A percentile compares a stretch with the other conserved stretches of the same genome.
phyloP scores from a whole-genome alignment of 2,113 vertebrate genomes.

The Sebastes fasciatus region DNA sequence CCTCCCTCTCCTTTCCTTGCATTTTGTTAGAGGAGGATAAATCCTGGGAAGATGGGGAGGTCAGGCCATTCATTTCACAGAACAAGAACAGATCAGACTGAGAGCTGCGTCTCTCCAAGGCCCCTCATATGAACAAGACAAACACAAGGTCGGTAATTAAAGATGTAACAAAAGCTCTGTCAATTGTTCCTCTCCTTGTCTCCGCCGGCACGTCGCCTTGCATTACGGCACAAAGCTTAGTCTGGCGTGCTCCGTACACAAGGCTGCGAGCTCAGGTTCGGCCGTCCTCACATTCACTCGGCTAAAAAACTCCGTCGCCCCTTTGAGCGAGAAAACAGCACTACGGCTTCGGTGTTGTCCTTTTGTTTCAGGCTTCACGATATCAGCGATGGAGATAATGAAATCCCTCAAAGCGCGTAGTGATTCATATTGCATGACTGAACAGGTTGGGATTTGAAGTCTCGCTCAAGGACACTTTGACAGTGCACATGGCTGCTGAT shows the following conservation, averaged over 20 bases:
- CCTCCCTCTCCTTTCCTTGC: background rate
- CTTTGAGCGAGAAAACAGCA: background rate
- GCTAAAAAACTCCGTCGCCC: background rate
- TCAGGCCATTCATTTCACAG: conserved; percentile 46
- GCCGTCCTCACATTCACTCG: conserved; percentile 39
- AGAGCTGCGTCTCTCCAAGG: conserved; percentile 34
- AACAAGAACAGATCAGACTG: conserved; percentile 46
- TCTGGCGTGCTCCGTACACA: conserved; percentile 23
- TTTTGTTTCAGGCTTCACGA: conserved; percentile 50
- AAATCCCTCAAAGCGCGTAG: conserved; percentile 36
- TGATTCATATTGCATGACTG: conserved; percentile 44
- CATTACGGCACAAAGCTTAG: conserved; percentile 45
- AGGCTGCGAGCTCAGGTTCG: conserved; percentile 25
- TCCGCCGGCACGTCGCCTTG: background rate
- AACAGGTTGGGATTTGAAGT: conserved; percentile 47
- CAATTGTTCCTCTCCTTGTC: conserved; percentile 53
- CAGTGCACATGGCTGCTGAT: conserved; percentile 21
- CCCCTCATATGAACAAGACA: conserved; percentile 54
- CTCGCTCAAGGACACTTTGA: conserved; percentile 57
- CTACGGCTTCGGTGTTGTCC: background rate
- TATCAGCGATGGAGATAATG: conserved; percentile 47
- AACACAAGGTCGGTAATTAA: conserved; percentile 73
- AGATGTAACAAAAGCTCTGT: conserved; percentile 72
- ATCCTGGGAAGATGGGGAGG: conserved; percentile 23
- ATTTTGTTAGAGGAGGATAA: conserved; percentile 11